Evolutionary conservation across 1,140 invertebrate genomes (phyloP), one percentile per base, ranked within the genome.

Genomic region (Sitobion miscanthi): DNA sequence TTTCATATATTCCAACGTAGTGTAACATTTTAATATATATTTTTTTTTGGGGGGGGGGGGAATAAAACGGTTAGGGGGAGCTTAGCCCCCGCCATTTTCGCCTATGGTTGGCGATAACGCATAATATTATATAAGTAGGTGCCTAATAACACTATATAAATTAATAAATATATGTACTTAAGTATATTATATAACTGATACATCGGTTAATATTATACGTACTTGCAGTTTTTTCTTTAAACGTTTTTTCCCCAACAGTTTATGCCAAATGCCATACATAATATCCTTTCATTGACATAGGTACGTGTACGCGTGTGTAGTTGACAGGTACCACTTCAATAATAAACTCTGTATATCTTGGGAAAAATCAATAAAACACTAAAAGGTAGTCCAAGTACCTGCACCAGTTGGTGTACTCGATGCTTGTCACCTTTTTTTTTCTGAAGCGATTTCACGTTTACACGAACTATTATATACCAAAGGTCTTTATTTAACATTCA

Each of bases 371-470:
- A 77, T 77, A 77, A 77, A 77, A 77, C 62, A 6, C 62, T n/a
- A 77, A 77, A 77, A n/a, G n/a, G 30, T 77, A 77, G 11, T 77
- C 30, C 14, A n/a, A 77, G 62, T 35, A 77, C 62, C 25, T 69
- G 11, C 62, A 69, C 62, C 62, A 77, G 62, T 77, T 77, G 62
- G 62, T 77, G 62, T 77, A 77, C 30, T 77, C 62, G 62, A 77
- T 77, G 62, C 62, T 77, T 77, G 62, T 77, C 62, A 77, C 62
- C 62, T n/a, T 77, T n/a, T 77, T 62, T 62, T 69, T 77, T 77
- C 30, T n/a, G 14, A 77, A 77, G 30, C n/a, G 62, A 77, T 77
- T 77, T 77, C n/a, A n/a, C 30, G n/a, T 77, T 77, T 77, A 77
- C 14, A 35, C 30, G n/a, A n/a, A 77, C 30, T 77, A 20, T 77